Percentiles rank a stretch among this genome's conserved stretches.
Conservation (phyloP, 2,797 vertebrate genomes). For the Sebastes diaconus region DNA sequence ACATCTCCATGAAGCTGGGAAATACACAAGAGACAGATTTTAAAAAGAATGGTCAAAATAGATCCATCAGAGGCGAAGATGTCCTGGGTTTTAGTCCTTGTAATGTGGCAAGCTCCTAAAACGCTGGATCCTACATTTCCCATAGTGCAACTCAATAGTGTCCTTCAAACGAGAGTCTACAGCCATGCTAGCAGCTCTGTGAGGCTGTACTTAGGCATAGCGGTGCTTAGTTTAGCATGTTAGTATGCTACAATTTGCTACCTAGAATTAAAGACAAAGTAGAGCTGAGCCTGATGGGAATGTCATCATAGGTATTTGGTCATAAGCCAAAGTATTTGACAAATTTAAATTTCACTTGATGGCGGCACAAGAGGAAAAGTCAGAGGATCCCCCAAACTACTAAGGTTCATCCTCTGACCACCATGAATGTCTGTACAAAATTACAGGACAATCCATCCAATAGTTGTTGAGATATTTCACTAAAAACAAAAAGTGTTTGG, state of each 20-base stretch:
- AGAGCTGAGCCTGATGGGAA: neutral
- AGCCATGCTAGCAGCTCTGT: neutral
- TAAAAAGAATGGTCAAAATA: neutral
- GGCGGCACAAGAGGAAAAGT: neutral
- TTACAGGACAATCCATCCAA: neutral
- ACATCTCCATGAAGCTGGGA: neutral
- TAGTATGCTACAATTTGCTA: neutral
- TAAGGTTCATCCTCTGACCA: too few relatives aligned
- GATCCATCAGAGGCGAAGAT: neutral
- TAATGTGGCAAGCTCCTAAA: neutral
- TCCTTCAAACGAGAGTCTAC: neutral
- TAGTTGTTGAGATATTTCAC: neutral
- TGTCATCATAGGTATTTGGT: neutral
- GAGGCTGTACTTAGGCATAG: neutral
- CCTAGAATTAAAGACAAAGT: accelerated
- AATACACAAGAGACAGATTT: neutral
- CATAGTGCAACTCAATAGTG: neutral
- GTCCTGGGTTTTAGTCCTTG: neutral
- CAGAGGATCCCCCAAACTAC: neutral
- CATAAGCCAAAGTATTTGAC: neutral
- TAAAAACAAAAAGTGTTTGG: neutral
- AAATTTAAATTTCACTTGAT: neutral
- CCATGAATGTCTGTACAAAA: neutral
- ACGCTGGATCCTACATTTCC: neutral
- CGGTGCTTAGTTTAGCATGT: neutral